Evolutionary conservation across 2,113 vertebrate genomes (phyloP).

Genomic region (Xiphophorus maculatus): DNA sequence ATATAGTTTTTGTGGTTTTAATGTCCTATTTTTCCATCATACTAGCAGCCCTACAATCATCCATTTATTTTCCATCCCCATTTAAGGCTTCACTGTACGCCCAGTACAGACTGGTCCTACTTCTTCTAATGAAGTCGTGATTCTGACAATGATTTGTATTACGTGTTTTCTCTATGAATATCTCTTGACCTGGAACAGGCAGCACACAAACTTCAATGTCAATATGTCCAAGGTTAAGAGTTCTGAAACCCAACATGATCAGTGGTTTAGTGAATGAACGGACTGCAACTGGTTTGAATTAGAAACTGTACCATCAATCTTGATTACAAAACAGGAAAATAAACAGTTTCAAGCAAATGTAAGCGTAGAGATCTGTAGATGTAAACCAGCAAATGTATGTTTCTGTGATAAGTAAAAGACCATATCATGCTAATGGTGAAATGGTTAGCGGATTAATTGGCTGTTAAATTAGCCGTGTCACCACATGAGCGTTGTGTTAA

Average conservation of each 20-base stretch:
- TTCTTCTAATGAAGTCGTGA: background rate
- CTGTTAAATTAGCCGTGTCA: background rate
- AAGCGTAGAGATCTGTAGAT: background rate
- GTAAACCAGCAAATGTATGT: background rate
- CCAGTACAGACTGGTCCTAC: too few species aligned
- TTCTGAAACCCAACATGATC: rapidly evolving
- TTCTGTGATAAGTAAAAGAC: background rate
- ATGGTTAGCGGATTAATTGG: background rate
- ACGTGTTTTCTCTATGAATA: background rate
- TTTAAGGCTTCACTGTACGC: background rate
- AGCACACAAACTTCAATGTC: background rate
- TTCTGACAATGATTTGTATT: background rate
- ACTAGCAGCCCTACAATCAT: background rate
- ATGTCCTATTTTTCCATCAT: background rate
- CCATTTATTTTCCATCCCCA: too few species aligned
- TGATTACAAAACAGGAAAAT: background rate
- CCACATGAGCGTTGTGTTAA: background rate
- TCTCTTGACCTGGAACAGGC: background rate
- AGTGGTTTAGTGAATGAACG: background rate
- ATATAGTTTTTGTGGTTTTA: too few species aligned
- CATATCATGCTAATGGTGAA: background rate
- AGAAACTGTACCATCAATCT: background rate
- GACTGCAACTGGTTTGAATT: background rate
- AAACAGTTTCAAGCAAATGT: background rate
- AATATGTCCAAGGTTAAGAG: background rate